phyloP scores from a whole-genome alignment of 2,797 vertebrate species.

The Enteromius mattozi region DNA sequence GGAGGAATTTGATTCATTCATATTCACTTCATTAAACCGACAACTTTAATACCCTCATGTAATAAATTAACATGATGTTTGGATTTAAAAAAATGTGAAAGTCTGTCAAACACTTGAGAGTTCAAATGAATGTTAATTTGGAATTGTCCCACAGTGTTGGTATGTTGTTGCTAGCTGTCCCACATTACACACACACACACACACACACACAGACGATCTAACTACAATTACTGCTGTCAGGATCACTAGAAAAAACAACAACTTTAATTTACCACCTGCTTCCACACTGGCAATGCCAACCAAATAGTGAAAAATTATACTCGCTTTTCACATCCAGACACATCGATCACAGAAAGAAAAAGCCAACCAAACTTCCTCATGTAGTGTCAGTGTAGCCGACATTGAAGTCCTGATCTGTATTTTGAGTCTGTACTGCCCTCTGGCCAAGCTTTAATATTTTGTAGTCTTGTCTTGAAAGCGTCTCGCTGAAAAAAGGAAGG shows the following conservation, averaged over 20 bases:
- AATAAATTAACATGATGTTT: constrained; percentile 9
- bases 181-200: not conserved
- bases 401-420: not conserved
- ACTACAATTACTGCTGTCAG: not conserved
- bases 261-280: not conserved
- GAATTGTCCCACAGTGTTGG: not conserved
- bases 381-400: not conserved
- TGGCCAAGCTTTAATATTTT: constrained; percentile 27
- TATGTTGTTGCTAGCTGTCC: not conserved
- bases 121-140: not conserved
- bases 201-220: not conserved
- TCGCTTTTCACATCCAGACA: not conserved
- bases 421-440: not conserved
- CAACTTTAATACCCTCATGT: constrained; percentile 15
- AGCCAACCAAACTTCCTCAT: not conserved
- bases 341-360: not conserved
- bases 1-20: not conserved
- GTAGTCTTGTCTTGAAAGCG: not conserved
- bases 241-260: not conserved
- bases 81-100: not conserved
- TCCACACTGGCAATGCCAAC: not conserved
- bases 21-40: constrained; percentile 17
- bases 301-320: not conserved
- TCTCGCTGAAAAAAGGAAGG: not conserved
- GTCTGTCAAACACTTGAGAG: constrained; percentile 1